Conservation (phyloP, 2,113 vertebrate genomes). For the Sinosuthora webbiana region DNA sequence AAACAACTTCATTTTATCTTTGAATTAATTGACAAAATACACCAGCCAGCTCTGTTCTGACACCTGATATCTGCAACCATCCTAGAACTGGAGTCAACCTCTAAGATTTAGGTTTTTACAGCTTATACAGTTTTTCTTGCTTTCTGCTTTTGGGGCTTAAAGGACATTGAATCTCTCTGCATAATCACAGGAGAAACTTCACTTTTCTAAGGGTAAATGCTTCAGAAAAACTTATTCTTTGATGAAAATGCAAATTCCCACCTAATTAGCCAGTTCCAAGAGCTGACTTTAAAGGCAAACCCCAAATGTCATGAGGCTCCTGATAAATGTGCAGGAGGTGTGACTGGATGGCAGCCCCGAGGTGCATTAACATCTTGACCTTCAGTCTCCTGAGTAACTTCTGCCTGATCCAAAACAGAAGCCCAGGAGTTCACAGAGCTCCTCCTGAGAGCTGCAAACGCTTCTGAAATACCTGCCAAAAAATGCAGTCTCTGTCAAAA, state of each 20-base stretch:
- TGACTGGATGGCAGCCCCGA: background rate
- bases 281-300: background rate
- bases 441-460: background rate
- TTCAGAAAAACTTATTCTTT: background rate
- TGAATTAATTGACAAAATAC: background rate
- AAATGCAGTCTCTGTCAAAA: background rate
- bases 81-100: background rate
- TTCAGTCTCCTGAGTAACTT: background rate
- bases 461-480: background rate
- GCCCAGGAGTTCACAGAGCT: accelerated
- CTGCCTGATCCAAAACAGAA: background rate
- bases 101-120: background rate
- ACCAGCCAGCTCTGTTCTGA: background rate
- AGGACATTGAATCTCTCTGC: background rate
- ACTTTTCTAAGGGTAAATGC: background rate
- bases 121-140: background rate
- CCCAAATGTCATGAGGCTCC: background rate
- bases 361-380: background rate
- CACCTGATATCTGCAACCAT: background rate
- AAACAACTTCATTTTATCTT: background rate
- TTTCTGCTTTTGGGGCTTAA: background rate
- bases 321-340: accelerated
- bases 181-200: background rate
- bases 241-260: background rate
- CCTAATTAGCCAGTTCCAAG: background rate